Base-by-base conservation (phyloP, 1,140 invertebrate species). In the Aphaenogaster floridana region DNA sequence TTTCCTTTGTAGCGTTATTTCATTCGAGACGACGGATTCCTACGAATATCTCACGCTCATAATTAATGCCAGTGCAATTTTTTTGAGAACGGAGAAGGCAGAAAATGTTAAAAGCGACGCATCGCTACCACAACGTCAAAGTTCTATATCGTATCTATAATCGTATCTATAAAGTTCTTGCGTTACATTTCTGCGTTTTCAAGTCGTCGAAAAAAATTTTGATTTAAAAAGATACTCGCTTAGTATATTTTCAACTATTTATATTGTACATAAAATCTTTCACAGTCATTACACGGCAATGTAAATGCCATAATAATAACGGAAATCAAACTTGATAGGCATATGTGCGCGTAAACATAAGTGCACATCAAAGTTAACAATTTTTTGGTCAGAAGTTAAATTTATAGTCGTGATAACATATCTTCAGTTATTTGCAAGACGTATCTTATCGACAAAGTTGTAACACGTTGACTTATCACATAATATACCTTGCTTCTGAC, bases 371-470 rank as follows among this genome's bases (percentile, higher is more conserved):
- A 76, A 78, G 39, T 48, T 77, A 15, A 78, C 7, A 63, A 45
- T 78, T 61, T 78, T 21, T 15, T 28, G 3, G 39, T 42, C 4
- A 78, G 48, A 57, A 39, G 42, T 21, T 63, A 21, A 42, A 59
- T 78, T 78, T 78, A 78, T 63, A 48, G 28, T 8, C 36, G 11
- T n/a, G 39, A 78, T 63, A 63, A 61, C 39, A 28, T 63, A 63
- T 78, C 42, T 63, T 4, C 13, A 48, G 11, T 48, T 15, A 21
- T 64, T 78, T 48, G 3, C 13, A 28, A 45, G 54, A 6, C 17
- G 1, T 63, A 48, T 77, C 39, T 78, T 78, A 78, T 63, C 57
- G 15, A 78, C 54, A 63, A 45, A 28, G n/a, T 21, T 15, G 28
- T 48, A 78, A 78, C 21, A 34, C 7, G 6, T 64, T 61, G 15